Conservation (phyloP, 2,888 invertebrate genomes). For the Harpalus rubripes region DNA sequence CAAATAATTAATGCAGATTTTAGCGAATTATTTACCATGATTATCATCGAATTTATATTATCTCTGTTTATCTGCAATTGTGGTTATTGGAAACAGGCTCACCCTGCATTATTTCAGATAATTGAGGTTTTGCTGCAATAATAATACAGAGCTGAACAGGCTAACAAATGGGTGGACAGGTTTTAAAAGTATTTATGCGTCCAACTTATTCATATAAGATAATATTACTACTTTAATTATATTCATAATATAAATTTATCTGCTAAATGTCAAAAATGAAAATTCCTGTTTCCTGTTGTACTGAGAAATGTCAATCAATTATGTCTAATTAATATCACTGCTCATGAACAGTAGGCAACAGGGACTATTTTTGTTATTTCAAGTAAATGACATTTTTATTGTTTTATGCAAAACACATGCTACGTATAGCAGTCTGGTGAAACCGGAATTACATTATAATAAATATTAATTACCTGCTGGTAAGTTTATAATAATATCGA, state of each 20-base stretch:
- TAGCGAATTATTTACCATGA: too few relatives aligned
- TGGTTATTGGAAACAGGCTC: too few relatives aligned
- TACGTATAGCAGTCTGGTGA: not conserved
- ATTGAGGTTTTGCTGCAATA: too few relatives aligned
- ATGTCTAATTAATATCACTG: not conserved
- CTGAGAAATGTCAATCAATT: not conserved
- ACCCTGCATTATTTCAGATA: too few relatives aligned
- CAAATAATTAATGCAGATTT: too few relatives aligned
- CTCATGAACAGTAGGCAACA: not conserved
- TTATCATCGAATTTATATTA: too few relatives aligned
- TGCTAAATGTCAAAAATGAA: not conserved
- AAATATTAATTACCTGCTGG: slow-evolving; percentile 2
- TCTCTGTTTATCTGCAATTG: too few relatives aligned
- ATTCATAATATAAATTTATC: not conserved
- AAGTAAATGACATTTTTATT: not conserved
- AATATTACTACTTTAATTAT: too few relatives aligned
- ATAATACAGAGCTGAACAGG: too few relatives aligned
- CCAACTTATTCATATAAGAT: too few relatives aligned
- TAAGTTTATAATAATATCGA: slow-evolving; percentile 13
- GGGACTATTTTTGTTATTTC: not conserved
- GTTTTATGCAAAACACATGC: not conserved
- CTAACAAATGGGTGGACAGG: too few relatives aligned
- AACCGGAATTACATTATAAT: slow-evolving; percentile 16
- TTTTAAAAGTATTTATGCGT: too few relatives aligned
- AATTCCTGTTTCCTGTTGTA: not conserved